Percentiles rank a stretch among this genome's conserved stretches.
Conservation (phyloP, 2,888 invertebrate species). For the Drosophila acutilabella region DNA sequence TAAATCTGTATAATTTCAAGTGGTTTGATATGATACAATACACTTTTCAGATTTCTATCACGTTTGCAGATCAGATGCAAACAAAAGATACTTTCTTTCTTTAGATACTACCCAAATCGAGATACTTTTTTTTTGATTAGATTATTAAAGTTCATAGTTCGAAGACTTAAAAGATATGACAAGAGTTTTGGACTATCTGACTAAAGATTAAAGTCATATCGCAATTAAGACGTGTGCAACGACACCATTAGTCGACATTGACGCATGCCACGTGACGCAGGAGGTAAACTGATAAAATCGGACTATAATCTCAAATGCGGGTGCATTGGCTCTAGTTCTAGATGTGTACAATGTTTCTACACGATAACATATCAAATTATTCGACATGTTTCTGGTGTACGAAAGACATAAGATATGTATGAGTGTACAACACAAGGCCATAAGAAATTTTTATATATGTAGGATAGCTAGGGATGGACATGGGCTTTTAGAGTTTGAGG, state of each 20-base stretch:
- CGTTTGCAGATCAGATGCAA: background rate
- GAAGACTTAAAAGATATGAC: background rate
- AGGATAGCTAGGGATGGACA: too few relatives aligned
- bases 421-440: constrained; percentile 1
- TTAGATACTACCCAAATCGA: background rate
- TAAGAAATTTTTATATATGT: background rate
- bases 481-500: too few relatives aligned
- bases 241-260: background rate
- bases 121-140: background rate
- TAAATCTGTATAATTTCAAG: too few relatives aligned
- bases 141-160: background rate
- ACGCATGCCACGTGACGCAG: constrained; percentile 22
- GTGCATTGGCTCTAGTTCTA: constrained; percentile 13
- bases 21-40: too few relatives aligned
- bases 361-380: constrained; percentile 13
- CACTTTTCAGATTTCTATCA: too few relatives aligned
- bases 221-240: constrained; percentile 9
- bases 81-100: background rate
- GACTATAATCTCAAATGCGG: background rate
- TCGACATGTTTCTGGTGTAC: background rate
- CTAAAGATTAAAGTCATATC: constrained; percentile 5
- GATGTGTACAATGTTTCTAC: constrained; percentile 1
- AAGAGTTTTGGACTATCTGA: background rate
- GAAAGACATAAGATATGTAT: constrained; percentile 3
- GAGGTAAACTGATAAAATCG: constrained; percentile 5